phyloP scores from a whole-genome alignment of 2,113 vertebrate species.

The Bubo bubo region DNA sequence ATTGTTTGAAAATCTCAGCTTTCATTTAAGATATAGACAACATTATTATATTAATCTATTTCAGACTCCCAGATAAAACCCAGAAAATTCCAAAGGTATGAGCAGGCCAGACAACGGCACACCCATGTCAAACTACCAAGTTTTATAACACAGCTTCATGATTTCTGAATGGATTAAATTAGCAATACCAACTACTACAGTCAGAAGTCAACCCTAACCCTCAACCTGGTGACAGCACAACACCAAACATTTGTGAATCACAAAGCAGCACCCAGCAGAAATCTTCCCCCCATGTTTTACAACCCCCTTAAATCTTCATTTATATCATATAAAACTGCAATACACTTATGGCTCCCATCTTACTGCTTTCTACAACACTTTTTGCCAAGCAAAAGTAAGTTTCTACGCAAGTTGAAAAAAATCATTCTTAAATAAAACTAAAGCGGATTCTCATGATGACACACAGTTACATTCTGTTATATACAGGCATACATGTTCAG shows the following conservation, averaged over 20 bases:
- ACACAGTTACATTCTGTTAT: background rate
- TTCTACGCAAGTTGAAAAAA: background rate
- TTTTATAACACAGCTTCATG: background rate
- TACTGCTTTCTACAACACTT: background rate
- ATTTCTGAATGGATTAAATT: background rate
- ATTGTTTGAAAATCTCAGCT: background rate
- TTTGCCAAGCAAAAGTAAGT: background rate
- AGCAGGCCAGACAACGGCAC: background rate
- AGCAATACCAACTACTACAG: background rate
- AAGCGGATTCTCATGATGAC: background rate
- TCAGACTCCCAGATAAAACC: background rate
- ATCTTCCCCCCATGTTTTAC: background rate
- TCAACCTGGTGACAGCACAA: background rate
- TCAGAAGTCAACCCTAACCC: background rate
- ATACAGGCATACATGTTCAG: rapidly evolving
- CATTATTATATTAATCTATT: background rate
- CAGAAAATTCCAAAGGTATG: background rate
- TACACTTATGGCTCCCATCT: background rate
- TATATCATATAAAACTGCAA: background rate
- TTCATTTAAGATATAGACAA: background rate
- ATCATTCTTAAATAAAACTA: background rate
- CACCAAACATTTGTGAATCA: background rate
- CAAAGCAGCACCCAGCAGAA: background rate
- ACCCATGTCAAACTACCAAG: background rate
- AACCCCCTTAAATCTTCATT: background rate